Evolutionary conservation across 2,888 invertebrate genomes (phyloP).

Genomic region (Drosophila pseudotakahashii): DNA sequence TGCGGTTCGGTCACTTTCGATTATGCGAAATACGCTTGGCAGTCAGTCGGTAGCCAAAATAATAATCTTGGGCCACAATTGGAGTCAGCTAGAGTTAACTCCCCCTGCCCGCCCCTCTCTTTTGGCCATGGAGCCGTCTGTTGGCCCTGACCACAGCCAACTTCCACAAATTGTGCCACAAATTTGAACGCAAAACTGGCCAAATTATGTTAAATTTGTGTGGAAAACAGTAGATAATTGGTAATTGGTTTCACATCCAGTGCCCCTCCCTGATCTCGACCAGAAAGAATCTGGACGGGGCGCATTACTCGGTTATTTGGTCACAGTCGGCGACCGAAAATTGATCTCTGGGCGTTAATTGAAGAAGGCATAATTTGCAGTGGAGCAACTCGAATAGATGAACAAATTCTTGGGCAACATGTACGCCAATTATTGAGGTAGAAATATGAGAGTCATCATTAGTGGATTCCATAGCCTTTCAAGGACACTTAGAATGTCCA

Average conservation of each 20-base stretch:
- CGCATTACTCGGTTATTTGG: constrained; percentile 45
- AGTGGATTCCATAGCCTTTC: constrained; percentile 49
- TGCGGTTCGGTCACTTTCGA: constrained; percentile 79
- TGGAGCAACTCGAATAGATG: constrained; percentile 31
- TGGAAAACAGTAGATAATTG: constrained; percentile 81
- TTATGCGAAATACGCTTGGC: constrained; percentile 76
- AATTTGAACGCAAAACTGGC: constrained; percentile 79
- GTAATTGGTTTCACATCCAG: constrained; percentile 77
- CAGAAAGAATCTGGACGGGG: constrained; percentile 49
- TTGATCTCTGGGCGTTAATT: constrained; percentile 70
- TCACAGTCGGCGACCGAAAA: constrained; percentile 17
- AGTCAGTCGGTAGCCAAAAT: constrained; percentile 72
- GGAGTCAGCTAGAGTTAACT: constrained; percentile 37
- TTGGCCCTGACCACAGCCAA: constrained; percentile 80
- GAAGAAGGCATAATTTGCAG: constrained; percentile 72
- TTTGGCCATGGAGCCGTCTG: constrained; percentile 45
- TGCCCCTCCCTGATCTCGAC: constrained; percentile 19
- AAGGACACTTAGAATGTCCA: neutral
- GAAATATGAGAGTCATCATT: constrained; percentile 12
- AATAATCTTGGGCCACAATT: constrained; percentile 74
- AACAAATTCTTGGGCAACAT: constrained; percentile 43
- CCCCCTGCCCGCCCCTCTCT: constrained; percentile 1
- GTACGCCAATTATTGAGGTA: constrained; percentile 57
- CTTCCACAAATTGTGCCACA: constrained; percentile 78
- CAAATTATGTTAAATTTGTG: constrained; percentile 81